Conservation (phyloP, 2,888 invertebrate species). For the Apodemia mormo region DNA sequence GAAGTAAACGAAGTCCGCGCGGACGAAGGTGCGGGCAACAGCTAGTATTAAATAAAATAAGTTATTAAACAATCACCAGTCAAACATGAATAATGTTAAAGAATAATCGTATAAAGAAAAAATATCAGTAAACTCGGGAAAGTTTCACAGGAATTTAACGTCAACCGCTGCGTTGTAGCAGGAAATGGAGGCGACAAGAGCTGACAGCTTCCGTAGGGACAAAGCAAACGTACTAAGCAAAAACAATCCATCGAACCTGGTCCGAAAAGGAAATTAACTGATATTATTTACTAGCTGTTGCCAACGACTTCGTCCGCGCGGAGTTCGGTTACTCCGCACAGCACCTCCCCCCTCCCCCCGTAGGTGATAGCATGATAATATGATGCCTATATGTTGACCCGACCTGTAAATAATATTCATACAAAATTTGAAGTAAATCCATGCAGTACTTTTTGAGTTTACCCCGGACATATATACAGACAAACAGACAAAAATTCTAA, state of each 20-base stretch:
- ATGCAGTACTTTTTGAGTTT: too few species aligned
- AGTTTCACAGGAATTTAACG: constrained; percentile 55
- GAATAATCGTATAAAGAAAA: constrained; percentile 23
- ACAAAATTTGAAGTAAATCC: too few species aligned
- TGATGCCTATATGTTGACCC: too few species aligned
- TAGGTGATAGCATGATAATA: too few species aligned
- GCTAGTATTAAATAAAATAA: not conserved
- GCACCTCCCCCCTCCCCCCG: too few species aligned
- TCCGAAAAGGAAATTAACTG: constrained; percentile 54
- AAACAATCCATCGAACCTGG: constrained; percentile 42
- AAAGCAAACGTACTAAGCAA: constrained; percentile 44
- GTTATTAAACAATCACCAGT: not conserved
- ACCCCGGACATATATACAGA: too few species aligned
- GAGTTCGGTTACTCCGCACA: too few species aligned
- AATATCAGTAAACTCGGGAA: constrained; percentile 47
- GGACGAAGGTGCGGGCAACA: too few species aligned
- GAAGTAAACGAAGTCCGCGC: too few species aligned
- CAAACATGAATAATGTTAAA: not conserved
- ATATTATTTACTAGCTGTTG: constrained; percentile 53
- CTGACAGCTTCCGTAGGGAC: constrained; percentile 66
- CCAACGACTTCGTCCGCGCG: too few species aligned
- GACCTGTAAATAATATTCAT: too few species aligned
- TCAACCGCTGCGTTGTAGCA: constrained; percentile 46
- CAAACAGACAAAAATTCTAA: too few species aligned
- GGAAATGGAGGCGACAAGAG: constrained; percentile 74